Percentiles rank a stretch among this genome's conserved stretches.
Evolutionary conservation across 2,888 invertebrate genomes (phyloP).

Genomic region (Hypomecis atomaria): DNA sequence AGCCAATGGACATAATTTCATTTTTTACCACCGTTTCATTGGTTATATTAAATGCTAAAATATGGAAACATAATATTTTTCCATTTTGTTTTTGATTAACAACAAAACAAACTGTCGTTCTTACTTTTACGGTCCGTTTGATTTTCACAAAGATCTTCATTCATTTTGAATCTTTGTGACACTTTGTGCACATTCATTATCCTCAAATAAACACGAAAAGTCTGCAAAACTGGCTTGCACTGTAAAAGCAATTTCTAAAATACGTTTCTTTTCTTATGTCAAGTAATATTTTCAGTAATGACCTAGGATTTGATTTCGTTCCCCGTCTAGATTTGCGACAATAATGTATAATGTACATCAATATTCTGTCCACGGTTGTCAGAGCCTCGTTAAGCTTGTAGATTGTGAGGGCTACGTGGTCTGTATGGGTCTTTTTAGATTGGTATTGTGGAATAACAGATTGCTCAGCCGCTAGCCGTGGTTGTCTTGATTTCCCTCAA

Average conservation of each 20-base stretch:
- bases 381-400: conserved; percentile 39
- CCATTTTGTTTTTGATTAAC: too few relatives aligned
- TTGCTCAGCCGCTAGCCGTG: conserved; percentile 59
- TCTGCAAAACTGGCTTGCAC: too few relatives aligned
- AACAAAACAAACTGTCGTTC: too few relatives aligned
- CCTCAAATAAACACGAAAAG: too few relatives aligned
- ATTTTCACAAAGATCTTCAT: too few relatives aligned
- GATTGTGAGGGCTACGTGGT: conserved; percentile 39
- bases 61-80: too few relatives aligned
- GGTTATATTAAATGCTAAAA: too few relatives aligned
- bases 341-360: conserved; percentile 53
- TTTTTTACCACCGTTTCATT: too few relatives aligned
- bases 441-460: conserved; percentile 68
- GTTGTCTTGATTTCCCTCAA: conserved; percentile 75
- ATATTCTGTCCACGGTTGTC: conserved; percentile 50
- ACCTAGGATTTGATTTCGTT: conserved; percentile 23
- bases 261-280: neutral
- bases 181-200: too few relatives aligned
- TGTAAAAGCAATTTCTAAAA: neutral
- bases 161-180: too few relatives aligned
- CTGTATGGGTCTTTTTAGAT: conserved; percentile 49
- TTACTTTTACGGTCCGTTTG: too few relatives aligned
- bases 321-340: conserved; percentile 45
- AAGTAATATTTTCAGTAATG: neutral
- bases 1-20: too few relatives aligned